A percentile compares a stretch with the other conserved stretches of the same genome.
Evolutionary conservation across 2,113 vertebrate genomes (phyloP).

Genomic region (Chloropsis hardwickii): DNA sequence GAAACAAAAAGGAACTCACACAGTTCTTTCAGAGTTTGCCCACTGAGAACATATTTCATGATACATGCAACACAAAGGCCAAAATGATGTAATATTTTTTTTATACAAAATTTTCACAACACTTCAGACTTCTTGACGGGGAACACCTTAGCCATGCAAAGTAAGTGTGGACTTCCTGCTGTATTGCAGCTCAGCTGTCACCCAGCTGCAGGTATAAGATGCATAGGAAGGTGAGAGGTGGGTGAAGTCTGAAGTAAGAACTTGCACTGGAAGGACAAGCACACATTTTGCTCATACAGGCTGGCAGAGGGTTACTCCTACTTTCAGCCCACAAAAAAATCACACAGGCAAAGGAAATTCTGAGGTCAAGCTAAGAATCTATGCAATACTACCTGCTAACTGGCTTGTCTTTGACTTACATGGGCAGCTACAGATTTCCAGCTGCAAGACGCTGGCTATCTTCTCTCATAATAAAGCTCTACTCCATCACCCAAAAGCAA

Average conservation of each 20-base stretch:
- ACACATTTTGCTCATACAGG: not conserved
- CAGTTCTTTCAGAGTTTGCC: not conserved
- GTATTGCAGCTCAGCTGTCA: not conserved
- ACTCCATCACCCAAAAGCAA: not conserved
- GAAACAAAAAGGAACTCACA: not conserved
- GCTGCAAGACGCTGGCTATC: not conserved
- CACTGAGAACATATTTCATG: not conserved
- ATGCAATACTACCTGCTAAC: not conserved
- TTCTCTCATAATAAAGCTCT: not conserved
- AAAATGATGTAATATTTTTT: not conserved
- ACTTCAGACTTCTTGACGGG: not conserved
- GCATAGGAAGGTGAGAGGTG: not conserved
- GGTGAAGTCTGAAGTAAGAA: not conserved
- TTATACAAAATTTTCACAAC: not conserved
- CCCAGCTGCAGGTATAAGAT: not conserved
- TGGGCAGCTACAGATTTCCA: not conserved
- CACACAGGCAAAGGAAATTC: not conserved
- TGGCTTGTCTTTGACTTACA: not conserved
- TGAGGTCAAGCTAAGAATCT: not conserved
- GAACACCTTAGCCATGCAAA: not conserved
- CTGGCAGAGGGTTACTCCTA: not conserved
- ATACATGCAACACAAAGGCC: not conserved
- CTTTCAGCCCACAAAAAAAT: not conserved
- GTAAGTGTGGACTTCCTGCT: not conserved
- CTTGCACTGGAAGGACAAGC: not conserved